Percentiles rank a stretch among this genome's conserved stretches.
Evolutionary conservation across 1,140 invertebrate genomes (phyloP).

Genomic region (Caerostris extrusa): DNA sequence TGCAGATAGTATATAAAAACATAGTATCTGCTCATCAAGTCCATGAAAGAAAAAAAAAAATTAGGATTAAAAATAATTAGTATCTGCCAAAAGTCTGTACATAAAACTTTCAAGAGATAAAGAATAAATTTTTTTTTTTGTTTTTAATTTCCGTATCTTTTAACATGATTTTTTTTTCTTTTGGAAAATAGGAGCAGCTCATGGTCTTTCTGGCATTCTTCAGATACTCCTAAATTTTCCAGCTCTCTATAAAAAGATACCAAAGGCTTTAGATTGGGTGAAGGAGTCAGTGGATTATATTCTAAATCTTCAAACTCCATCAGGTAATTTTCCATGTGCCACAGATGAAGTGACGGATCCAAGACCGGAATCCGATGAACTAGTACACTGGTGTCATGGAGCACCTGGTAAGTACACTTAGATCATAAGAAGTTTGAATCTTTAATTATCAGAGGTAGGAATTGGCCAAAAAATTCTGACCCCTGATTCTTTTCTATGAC

Average conservation of each 20-base stretch:
- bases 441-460: too few species aligned
- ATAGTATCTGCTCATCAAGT: too few species aligned
- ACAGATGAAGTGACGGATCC: slow-evolving; percentile 86
- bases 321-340: slow-evolving; percentile 90
- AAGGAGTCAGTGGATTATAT: slow-evolving; percentile 85
- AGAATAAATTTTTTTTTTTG: not conserved
- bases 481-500: too few species aligned
- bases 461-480: too few species aligned
- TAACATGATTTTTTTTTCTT: not conserved
- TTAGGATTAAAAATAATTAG: too few species aligned
- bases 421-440: too few species aligned
- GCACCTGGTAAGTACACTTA: slow-evolving; percentile 84
- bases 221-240: slow-evolving; percentile 86
- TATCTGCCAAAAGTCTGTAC: too few species aligned
- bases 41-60: too few species aligned
- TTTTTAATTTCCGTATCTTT: not conserved
- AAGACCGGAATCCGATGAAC: slow-evolving; percentile 83
- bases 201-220: slow-evolving; percentile 87
- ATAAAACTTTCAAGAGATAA: too few species aligned
- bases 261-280: slow-evolving; percentile 83
- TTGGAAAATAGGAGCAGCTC: slow-evolving; percentile 86
- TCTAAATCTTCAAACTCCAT: slow-evolving; percentile 84
- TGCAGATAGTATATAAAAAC: too few species aligned
- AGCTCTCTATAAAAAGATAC: slow-evolving; percentile 84
- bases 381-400: slow-evolving; percentile 95